Base-by-base conservation (phyloP, 2,797 vertebrate species). In the Thunnus albacares region DNA sequence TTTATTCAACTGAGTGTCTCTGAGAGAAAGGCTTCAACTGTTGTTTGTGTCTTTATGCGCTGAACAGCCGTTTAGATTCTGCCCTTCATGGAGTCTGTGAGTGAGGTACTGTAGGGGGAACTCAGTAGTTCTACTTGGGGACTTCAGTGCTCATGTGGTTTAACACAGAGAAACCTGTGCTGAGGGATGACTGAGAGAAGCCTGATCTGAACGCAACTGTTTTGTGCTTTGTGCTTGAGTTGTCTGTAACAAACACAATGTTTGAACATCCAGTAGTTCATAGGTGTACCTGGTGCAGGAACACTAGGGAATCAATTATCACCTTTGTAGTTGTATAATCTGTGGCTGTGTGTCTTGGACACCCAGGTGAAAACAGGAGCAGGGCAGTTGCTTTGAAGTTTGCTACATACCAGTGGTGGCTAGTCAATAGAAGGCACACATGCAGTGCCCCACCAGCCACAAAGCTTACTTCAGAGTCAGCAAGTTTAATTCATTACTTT, bases 31-130 rank as follows among this genome's bases (percentile, higher is more conserved):
- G 26, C 61, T 75, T n/a, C 49, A 6, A 52, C 57, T 75, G 11
- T 69, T 73, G 58, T 80, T 13, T 69, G 33, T 75, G 26, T 66
- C 15, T 66, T 3, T 66, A 5, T 55, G 66, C 26, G 35, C 47
- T 8, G 2, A 71, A 53, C n/a, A 24, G 52, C 24, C 53, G 8
- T 67, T 67, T 17, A 6, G 30, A 68, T 18, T 30, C 33, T 41
- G 30, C 14, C 51, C 18, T 51, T 66, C 6, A 20, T 53, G 26
- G 51, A 38, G 22, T 41, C 5, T 52, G 51, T 71, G 55, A 55
- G 17, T 20, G 33, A 20, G 18, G 3, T 69, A 45, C 18, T 20
- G 1, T 55, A 38, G 53, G 15, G 51, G 55, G 72, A 24, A 66
- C 57, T 41, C 4, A 22, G 14, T 43, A 59, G 45, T 61, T 64